Evolutionary conservation across 1,140 invertebrate genomes (phyloP).

Genomic region (Drosophila sechellia): DNA sequence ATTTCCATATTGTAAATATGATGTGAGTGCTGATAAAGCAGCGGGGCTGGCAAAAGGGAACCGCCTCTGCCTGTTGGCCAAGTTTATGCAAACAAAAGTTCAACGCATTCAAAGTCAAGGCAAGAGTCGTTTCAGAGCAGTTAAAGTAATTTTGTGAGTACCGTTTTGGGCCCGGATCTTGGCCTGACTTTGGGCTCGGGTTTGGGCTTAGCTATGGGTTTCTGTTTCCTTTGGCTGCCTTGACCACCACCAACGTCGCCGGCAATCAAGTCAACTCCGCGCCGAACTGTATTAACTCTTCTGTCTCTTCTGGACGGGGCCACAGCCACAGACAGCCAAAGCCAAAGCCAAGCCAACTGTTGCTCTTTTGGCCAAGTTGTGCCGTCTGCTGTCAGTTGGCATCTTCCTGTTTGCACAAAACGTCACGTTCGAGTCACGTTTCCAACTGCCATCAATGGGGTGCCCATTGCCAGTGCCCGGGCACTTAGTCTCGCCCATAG

Average conservation of each 20-base stretch:
- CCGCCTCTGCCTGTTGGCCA: constrained; percentile 55
- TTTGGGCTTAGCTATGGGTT: constrained; percentile 20
- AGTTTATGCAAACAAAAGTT: constrained; percentile 54
- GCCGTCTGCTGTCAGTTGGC: constrained; percentile 67
- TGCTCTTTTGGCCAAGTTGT: constrained; percentile 38
- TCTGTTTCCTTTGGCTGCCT: constrained; percentile 47
- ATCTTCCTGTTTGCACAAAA: constrained; percentile 83
- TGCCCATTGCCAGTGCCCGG: constrained; percentile 20
- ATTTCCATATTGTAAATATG: constrained; percentile 78
- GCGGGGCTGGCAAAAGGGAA: constrained; percentile 47
- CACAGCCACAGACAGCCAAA: neutral
- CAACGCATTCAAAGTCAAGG: constrained; percentile 74
- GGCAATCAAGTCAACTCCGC: constrained; percentile 76
- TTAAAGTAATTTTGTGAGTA: constrained; percentile 74
- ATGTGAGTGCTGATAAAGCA: constrained; percentile 74
- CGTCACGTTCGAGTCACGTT: constrained; percentile 82
- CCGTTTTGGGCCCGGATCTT: constrained; percentile 53
- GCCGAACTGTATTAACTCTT: constrained; percentile 80
- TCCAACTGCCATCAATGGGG: constrained; percentile 68
- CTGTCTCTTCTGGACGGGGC: constrained; percentile 24
- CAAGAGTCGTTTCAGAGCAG: constrained; percentile 16
- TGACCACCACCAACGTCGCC: constrained; percentile 66
- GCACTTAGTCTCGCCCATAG: constrained; percentile 60
- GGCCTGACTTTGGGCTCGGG: constrained; percentile 13
- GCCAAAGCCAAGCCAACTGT: constrained; percentile 44